Conservation (phyloP, 2,888 invertebrate species). For the Halictus ligatus region DNA sequence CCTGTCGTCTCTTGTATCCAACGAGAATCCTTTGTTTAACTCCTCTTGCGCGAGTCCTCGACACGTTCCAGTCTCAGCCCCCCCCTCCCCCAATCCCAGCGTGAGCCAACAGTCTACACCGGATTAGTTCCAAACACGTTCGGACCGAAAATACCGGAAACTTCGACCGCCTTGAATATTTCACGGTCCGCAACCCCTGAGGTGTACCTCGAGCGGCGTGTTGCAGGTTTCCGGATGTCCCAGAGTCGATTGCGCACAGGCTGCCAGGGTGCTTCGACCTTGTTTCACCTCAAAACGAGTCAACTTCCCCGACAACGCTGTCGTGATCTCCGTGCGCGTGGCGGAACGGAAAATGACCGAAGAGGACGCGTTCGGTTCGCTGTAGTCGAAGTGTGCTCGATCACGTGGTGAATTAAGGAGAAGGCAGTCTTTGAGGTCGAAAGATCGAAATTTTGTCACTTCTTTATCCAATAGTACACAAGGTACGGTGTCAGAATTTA, state of each 20-base stretch:
- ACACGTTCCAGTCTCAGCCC: not conserved
- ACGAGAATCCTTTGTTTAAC: not conserved
- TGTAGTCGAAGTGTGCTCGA: not conserved
- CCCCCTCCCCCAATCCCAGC: not conserved
- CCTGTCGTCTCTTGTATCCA: not conserved
- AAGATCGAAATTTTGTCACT: too few species aligned
- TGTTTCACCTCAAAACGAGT: not conserved
- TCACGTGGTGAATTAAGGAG: not conserved
- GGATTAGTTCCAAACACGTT: slow-evolving; percentile 80
- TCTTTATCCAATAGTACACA: too few species aligned
- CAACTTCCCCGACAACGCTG: not conserved
- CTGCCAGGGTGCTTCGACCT: not conserved
- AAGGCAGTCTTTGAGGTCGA: too few species aligned
- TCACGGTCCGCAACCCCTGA: slow-evolving; percentile 62
- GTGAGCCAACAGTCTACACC: not conserved
- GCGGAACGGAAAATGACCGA: not conserved
- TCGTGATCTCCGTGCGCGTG: not conserved
- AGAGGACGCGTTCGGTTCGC: too few species aligned
- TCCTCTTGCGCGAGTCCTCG: slow-evolving; percentile 1
- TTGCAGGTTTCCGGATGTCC: not conserved
- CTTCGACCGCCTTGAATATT: slow-evolving; percentile 80
- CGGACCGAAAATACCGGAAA: slow-evolving; percentile 62
- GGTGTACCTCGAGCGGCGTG: slow-evolving; percentile 26
- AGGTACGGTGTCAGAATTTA: too few species aligned
- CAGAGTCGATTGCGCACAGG: not conserved